Evolutionary conservation across 1,140 invertebrate species (phyloP).

Genomic region (Araneus ventricosus): DNA sequence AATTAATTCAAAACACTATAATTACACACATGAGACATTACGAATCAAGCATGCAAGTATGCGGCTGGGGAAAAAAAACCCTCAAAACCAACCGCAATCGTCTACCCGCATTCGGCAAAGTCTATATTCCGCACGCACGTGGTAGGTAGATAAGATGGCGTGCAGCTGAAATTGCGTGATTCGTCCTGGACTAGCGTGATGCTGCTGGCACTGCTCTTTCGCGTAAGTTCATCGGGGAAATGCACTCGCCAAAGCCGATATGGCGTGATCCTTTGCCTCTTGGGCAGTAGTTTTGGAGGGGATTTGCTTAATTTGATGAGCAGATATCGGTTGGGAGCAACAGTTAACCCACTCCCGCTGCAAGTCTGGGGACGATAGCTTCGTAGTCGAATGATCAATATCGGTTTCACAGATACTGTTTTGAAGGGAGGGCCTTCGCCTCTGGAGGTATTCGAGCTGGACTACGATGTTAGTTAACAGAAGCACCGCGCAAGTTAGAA

Average conservation of each 20-base stretch:
- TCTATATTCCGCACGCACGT: neutral
- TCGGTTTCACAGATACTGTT: conserved; percentile 20
- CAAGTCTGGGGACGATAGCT: neutral
- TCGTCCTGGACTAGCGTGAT: conserved; percentile 5
- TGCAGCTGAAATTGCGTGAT: conserved; percentile 39
- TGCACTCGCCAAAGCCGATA: conserved; percentile 47
- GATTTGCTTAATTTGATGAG: conserved; percentile 74
- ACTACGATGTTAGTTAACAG: neutral
- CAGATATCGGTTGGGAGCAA: conserved; percentile 45
- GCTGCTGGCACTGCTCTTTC: neutral
- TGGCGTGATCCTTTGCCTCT: conserved; percentile 45
- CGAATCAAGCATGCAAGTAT: conserved; percentile 17
- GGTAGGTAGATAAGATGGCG: conserved; percentile 30
- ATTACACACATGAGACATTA: conserved; percentile 20
- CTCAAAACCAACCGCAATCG: conserved; percentile 4
- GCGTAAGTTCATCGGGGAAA: conserved; percentile 47
- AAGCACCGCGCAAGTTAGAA: neutral
- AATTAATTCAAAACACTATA: conserved; percentile 51
- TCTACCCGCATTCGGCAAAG: conserved; percentile 20
- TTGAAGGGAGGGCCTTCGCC: neutral
- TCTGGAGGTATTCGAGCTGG: neutral
- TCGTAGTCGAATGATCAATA: conserved; percentile 55
- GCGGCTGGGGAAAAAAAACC: neutral
- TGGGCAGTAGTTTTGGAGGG: conserved; percentile 34
- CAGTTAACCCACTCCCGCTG: conserved; percentile 37